Evolutionary conservation across 2,888 invertebrate species (phyloP), one percentile per base, ranked within the genome.

Genomic region (Acleris emargana): DNA sequence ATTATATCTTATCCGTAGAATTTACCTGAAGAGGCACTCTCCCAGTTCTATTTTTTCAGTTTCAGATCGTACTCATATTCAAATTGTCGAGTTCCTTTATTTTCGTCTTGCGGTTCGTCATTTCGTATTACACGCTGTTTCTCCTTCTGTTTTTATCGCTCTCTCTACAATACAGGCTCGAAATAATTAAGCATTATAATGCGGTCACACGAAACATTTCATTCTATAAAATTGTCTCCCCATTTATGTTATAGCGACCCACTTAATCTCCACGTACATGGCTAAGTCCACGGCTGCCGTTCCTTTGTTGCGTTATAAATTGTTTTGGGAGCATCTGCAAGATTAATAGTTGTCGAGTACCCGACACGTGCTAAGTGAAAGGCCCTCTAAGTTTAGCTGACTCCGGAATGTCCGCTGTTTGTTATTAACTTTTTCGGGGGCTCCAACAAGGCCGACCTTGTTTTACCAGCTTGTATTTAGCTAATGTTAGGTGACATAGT

Each of bases 271-370:
- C 78, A 73, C 78, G 81, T 82, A 69, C 79, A 84, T 87, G 80
- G 78, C 80, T 77, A 77, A 79, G 76, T 78, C 78, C 73, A 76
- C 76, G 79, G 81, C 76, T 77, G 79, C 74, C 77, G 80, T 79
- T 77, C 80, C 77, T 78, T 76, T 80, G 84, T 87, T 75, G 71
- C 43, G 75, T 76, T 82, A 89, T 88, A 88, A 89, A 91, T 91
- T 86, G 90, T 89, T 88, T 88, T 74, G 83, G 83, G 78, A 85
- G 80, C 86, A 83, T 86, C 83, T 77, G 73, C 74, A 87, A 89
- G 91, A 91, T 90, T 89, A 89, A 90, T 90, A 86, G 89, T 84
- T 79, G 69, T 69, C 67, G 70, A 77, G 76, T 77, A 76, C 83
- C 82, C 80, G 86, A 83, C 84, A 81, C 77, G 81, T 83, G 84